phyloP scores from a whole-genome alignment of 2,113 vertebrate genomes.

The Amphiprion percula region DNA sequence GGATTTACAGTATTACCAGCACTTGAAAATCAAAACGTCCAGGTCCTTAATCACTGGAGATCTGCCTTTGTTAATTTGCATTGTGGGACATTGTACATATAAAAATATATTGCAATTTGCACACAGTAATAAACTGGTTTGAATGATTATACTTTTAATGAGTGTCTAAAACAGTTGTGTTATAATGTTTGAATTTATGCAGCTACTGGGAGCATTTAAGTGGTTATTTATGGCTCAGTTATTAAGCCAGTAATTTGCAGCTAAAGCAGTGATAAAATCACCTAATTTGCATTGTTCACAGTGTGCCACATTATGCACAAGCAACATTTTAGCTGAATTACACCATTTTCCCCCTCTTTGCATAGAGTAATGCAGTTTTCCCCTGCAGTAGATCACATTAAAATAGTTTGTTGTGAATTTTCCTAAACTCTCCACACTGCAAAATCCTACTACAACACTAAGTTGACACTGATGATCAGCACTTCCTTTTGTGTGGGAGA shows the following conservation, averaged over 20 bases:
- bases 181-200: slow-evolving; percentile 52
- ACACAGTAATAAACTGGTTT: slow-evolving; percentile 56
- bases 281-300: slow-evolving; percentile 47
- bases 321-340: slow-evolving; percentile 32
- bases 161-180: slow-evolving; percentile 48
- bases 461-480: background rate
- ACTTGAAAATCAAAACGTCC: slow-evolving; percentile 31
- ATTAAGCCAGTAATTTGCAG: slow-evolving; percentile 63
- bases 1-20: slow-evolving; percentile 26
- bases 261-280: slow-evolving; percentile 50
- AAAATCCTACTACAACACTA: background rate
- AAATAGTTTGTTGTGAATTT: slow-evolving; percentile 13
- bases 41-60: slow-evolving; percentile 38
- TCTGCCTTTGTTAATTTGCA: slow-evolving; percentile 52
- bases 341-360: slow-evolving; percentile 22
- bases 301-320: slow-evolving; percentile 30
- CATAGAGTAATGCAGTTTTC: slow-evolving; percentile 10
- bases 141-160: slow-evolving; percentile 47
- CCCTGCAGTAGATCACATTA: slow-evolving; percentile 5
- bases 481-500: slow-evolving; percentile 16
- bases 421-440: background rate
- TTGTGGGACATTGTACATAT: slow-evolving; percentile 21
- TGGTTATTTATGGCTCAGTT: slow-evolving; percentile 53
- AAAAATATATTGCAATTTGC: slow-evolving; percentile 61
- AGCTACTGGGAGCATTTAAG: slow-evolving; percentile 44